Conservation (phyloP, 2,797 vertebrate species). For the Vireo griseus region DNA sequence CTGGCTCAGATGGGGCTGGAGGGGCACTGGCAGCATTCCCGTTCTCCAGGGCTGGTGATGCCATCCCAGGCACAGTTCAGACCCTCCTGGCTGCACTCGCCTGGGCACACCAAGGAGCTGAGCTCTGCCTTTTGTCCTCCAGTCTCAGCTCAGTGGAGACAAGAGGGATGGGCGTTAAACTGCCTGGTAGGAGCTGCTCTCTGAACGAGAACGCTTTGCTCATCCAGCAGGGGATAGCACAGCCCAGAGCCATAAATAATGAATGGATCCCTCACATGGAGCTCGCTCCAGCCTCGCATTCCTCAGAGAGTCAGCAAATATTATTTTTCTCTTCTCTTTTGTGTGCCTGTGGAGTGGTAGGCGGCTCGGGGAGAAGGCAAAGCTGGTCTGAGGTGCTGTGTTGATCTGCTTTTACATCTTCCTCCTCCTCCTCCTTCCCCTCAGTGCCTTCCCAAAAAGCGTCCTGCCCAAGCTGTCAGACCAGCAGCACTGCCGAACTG, state of each 20-base stretch:
- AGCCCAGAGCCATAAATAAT: neutral
- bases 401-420: neutral
- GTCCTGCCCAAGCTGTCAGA: neutral
- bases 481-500: neutral
- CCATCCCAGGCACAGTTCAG: rapidly evolving
- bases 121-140: neutral
- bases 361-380: neutral
- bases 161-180: neutral
- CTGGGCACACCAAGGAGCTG: neutral
- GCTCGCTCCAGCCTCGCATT: neutral
- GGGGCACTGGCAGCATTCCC: neutral
- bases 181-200: neutral
- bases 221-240: neutral
- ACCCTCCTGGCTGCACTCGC: neutral
- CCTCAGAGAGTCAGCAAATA: neutral
- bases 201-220: neutral
- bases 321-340: neutral
- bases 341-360: neutral
- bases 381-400: neutral
- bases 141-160: neutral
- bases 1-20: neutral
- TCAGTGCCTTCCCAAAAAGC: neutral
- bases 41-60: rapidly evolving
- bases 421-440: neutral
- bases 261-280: neutral